Evolutionary conservation across 1,140 invertebrate species (phyloP), one percentile per base, ranked within the genome.

Genomic region (Stegodyphus mimosarum): DNA sequence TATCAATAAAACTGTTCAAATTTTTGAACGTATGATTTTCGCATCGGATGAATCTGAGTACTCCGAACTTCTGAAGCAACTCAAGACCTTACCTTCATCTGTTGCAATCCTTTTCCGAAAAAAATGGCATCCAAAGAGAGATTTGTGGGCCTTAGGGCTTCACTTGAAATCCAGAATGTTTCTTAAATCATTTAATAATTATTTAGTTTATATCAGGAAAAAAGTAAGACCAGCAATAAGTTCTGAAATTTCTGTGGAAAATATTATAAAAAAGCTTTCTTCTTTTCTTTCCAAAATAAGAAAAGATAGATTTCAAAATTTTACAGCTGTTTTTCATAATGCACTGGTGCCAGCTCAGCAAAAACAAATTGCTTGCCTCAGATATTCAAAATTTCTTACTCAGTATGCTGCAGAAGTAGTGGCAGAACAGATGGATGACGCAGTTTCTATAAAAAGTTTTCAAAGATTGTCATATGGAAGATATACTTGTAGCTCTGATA

Each of bases 11-110:
- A 33, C 51, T 11, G 1, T 81, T 0, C 52, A 63, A 9, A 18
- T 72, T 9, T 81, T 71, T 81, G 78, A 81, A 60, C 51, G 72
- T 15, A 81, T 81, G 78, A 33, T 81, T n/a, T 71, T 51, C 71
- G 52, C 69, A 48, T 15, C 10, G 10, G n/a, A 48, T 81, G 78
- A 81, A 81, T 81, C 53, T n/a, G 52, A 9, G 48, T 81, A 81
- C 72, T 15, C 18, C 10, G 70, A 72, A 17, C 53, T 71, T 50
- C 7, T 17, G 7, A 81, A 81, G 4, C 52, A 63, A 18, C 5
- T 81, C 52, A 81, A 81, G n/a, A 17, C 18, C 7, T 7, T 72
- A 60, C 60, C 49, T 17, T 18, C 18, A 5, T 13, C 64, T 49
- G n/a, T 81, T 72, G 33, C 18, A n/a, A 49, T 9, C 7, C 64